Conservation (phyloP, 2,888 invertebrate genomes). For the Tetropium fuscum region DNA sequence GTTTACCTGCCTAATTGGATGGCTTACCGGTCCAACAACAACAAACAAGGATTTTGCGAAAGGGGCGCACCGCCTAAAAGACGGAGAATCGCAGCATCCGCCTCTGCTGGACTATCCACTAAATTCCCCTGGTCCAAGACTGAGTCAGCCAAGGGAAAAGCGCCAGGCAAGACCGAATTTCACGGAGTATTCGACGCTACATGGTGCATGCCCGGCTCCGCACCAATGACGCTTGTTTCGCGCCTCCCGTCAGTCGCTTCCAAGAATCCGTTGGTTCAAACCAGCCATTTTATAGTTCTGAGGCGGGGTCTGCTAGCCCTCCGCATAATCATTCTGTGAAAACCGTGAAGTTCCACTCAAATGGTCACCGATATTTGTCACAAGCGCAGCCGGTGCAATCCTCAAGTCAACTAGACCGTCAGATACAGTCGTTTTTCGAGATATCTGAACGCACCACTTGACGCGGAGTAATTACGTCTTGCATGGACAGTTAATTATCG, state of each 20-base stretch:
- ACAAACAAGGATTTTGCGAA: too few relatives aligned
- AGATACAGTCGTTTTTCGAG: conserved; percentile 30
- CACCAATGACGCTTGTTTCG: conserved; percentile 30
- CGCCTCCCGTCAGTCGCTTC: conserved; percentile 21
- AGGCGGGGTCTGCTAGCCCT: conserved; percentile 30
- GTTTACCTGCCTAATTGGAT: too few relatives aligned
- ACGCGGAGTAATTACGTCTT: conserved; percentile 13
- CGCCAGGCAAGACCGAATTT: conserved; percentile 36
- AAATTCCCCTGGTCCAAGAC: too few relatives aligned
- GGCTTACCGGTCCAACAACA: too few relatives aligned
- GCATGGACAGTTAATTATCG: conserved; percentile 11
- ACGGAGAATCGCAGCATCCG: too few relatives aligned
- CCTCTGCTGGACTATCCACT: too few relatives aligned
- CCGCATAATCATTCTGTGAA: conserved; percentile 48
- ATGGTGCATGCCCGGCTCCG: conserved; percentile 35
- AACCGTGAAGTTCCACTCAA: conserved; percentile 57
- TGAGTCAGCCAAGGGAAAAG: too few relatives aligned
- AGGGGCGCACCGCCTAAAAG: too few relatives aligned
- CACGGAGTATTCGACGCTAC: conserved; percentile 36
- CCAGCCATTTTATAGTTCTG: conserved; percentile 39
- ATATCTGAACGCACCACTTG: conserved; percentile 25
- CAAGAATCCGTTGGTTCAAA: conserved; percentile 33
- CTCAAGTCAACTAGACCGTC: conserved; percentile 20
- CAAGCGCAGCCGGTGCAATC: conserved; percentile 41
- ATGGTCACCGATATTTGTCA: conserved; percentile 58